Percentiles rank a stretch among this genome's conserved stretches.
phyloP scores from a whole-genome alignment of 2,888 invertebrate species.

The Hartigia nigra region DNA sequence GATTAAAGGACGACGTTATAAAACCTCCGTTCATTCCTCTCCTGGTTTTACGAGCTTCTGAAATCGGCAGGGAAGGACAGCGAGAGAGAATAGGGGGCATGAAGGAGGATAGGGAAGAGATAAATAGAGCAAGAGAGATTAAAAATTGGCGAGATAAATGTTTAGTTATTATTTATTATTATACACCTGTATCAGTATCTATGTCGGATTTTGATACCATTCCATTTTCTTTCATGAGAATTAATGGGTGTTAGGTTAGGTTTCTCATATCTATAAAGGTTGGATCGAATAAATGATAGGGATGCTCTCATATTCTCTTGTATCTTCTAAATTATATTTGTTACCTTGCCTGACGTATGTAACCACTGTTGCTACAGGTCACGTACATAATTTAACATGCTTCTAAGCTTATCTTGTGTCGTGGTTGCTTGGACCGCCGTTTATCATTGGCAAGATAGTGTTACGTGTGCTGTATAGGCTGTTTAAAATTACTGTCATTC shows the following conservation, averaged over 20 bases:
- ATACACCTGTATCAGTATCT: not conserved
- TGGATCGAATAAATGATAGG: not conserved
- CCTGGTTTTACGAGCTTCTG: not conserved
- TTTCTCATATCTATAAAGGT: not conserved
- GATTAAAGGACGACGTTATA: not conserved
- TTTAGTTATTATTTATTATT: not conserved
- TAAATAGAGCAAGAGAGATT: not conserved
- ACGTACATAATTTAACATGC: not conserved
- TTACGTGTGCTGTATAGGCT: not conserved
- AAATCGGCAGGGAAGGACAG: not conserved
- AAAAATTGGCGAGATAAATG: not conserved
- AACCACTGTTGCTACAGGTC: not conserved
- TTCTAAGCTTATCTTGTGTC: not conserved
- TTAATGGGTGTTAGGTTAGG: not conserved
- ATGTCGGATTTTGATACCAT: not conserved
- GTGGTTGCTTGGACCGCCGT: not conserved
- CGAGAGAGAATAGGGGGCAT: not conserved
- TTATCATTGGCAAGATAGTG: not conserved
- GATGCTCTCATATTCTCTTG: not conserved
- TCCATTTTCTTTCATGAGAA: not conserved
- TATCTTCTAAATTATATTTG: not conserved
- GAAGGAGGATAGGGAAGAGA: not conserved
- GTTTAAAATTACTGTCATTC: not conserved
- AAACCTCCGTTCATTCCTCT: not conserved
- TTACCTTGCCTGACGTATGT: not conserved